These are phyloP conservation scores for Pterocles gutturalis DNA, from an alignment of 2,113 vertebrate genomes.

Conservation along the genomic window DNA sequence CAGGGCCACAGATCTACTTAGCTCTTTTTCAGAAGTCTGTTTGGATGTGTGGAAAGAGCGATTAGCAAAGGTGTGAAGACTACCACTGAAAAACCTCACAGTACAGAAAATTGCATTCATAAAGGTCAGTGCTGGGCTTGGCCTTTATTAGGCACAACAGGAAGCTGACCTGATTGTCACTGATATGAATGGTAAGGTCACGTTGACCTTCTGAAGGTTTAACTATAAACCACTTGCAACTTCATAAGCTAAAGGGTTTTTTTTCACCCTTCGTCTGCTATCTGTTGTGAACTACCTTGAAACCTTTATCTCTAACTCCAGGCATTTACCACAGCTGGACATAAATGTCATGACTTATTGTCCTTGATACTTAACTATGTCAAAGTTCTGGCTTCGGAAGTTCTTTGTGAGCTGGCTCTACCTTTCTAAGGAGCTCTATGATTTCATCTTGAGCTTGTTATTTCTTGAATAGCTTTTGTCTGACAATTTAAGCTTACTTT, in stretches of 20 bases:
- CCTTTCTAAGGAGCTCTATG: neutral
- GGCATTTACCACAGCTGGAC: neutral
- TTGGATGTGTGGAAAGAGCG: neutral
- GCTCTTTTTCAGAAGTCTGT: neutral
- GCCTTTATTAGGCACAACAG: neutral
- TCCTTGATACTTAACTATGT: neutral
- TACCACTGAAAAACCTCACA: neutral
- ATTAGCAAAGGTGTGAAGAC: neutral
- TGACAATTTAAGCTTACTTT: neutral
- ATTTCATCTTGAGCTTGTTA: neutral
- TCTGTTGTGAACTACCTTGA: neutral
- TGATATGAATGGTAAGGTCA: neutral
- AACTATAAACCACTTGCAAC: neutral
- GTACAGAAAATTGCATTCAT: neutral
- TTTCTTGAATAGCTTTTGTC: neutral
- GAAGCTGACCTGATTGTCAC: neutral
- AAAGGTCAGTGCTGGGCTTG: neutral
- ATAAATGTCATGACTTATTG: neutral
- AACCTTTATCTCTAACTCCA: neutral
- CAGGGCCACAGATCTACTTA: neutral
- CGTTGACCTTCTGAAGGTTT: neutral
- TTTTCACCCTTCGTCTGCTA: neutral
- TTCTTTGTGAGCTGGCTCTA: accelerated
- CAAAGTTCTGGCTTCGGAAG: neutral
- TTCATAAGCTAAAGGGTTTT: neutral